These are phyloP conservation scores for Ephydatia muelleri DNA, from an alignment of 37 sponge, comb jelly and placozoan genomes.

Conservation along the genomic window DNA sequence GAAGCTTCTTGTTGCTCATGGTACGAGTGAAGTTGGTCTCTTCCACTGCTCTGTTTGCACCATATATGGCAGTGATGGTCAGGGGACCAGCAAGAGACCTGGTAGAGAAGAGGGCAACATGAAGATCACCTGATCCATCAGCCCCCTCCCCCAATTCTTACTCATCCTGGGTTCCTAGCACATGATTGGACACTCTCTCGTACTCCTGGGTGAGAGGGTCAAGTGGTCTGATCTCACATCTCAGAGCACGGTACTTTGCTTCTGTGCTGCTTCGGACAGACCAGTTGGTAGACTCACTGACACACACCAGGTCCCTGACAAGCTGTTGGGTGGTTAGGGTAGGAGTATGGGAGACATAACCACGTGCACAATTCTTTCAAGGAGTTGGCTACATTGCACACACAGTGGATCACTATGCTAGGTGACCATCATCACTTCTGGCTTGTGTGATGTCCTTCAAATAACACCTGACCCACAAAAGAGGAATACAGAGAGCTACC, in stretches of 20 bases:
- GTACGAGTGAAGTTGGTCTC: conserved; percentile 74
- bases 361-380: neutral
- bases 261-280: conserved; percentile 54
- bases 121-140: neutral
- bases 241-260: conserved; percentile 78
- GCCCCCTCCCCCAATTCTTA: conserved; percentile 20
- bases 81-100: conserved; percentile 38
- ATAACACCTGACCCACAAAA: too few relatives aligned
- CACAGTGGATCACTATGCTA: neutral
- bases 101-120: conserved; percentile 3
- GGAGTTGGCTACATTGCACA: neutral
- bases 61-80: conserved; percentile 43
- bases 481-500: too few relatives aligned
- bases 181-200: conserved; percentile 44
- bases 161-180: conserved; percentile 63
- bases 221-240: conserved; percentile 76
- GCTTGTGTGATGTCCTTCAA: neutral
- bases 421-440: neutral
- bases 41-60: conserved; percentile 73
- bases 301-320: conserved; percentile 83
- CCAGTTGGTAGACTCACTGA: conserved; percentile 93
- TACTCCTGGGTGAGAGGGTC: conserved; percentile 68
- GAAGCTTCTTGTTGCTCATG: conserved; percentile 76
- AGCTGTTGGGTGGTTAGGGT: conserved; percentile 41
- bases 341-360: neutral